Conservation (phyloP, 2,888 invertebrate species). For the Chelonus formosanus region DNA sequence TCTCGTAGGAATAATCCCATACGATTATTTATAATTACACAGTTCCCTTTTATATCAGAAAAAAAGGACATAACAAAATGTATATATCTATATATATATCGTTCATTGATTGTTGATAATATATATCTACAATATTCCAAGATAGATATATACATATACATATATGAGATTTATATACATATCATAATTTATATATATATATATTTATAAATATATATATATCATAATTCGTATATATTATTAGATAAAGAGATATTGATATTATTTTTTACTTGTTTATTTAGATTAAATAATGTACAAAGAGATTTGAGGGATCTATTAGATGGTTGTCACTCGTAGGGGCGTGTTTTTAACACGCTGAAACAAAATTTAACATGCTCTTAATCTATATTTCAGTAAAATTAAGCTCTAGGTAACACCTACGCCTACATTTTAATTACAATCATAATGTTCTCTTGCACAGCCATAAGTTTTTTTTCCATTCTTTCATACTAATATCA, state of each 20-base stretch:
- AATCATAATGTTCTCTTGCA: conserved; percentile 64
- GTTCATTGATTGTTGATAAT: conserved; percentile 19
- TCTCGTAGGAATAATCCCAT: conserved; percentile 46
- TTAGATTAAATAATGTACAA: conserved; percentile 61
- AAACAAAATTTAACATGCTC: conserved; percentile 51
- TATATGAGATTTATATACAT: conserved; percentile 38
- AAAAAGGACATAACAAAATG: conserved; percentile 56
- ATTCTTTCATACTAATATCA: conserved; percentile 31
- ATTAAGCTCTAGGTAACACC: conserved; percentile 62
- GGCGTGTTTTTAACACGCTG: conserved; percentile 5
- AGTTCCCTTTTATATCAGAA: conserved; percentile 44
- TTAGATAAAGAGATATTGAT: conserved; percentile 62
- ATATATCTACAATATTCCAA: conserved; percentile 17
- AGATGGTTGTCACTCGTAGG: conserved; percentile 28
- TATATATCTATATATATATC: conserved; percentile 46
- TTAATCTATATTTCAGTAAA: conserved; percentile 58
- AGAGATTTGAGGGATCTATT: conserved; percentile 43
- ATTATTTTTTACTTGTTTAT: conserved; percentile 47
- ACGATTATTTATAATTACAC: conserved; percentile 45
- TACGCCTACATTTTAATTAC: conserved; percentile 60
- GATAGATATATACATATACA: conserved; percentile 42
- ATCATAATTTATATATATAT: conserved; percentile 46
- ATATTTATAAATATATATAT: conserved; percentile 42
- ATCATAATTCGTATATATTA: conserved; percentile 45
- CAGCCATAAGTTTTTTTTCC: conserved; percentile 59